A percentile compares a stretch with the other conserved stretches of the same genome.
phyloP scores from a whole-genome alignment of 2,888 invertebrate species.

The Lasiommata megera region DNA sequence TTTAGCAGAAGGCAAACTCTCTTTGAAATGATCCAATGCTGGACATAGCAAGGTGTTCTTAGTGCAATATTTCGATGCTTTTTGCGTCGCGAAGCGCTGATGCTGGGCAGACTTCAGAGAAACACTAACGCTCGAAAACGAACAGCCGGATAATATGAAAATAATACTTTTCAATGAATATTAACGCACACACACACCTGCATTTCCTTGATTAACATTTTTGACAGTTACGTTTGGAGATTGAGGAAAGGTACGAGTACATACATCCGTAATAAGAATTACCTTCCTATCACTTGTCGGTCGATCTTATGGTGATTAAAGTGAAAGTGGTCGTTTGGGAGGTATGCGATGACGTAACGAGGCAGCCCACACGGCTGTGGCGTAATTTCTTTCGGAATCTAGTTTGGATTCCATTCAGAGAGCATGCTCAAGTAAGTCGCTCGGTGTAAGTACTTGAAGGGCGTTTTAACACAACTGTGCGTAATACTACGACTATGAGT shows the following conservation, averaged over 20 bases:
- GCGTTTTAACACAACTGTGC: background rate
- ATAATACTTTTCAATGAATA: no score
- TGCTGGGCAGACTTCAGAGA: no score
- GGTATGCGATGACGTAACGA: slow-evolving; percentile 8
- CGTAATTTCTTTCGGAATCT: background rate
- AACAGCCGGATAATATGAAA: no score
- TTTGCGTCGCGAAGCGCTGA: no score
- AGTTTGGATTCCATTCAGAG: background rate
- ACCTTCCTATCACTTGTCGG: background rate
- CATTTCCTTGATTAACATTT: no score
- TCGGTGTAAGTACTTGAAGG: background rate
- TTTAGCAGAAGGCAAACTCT: background rate
- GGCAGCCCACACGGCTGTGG: background rate
- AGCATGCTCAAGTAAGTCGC: background rate
- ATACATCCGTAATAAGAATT: background rate
- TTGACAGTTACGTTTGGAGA: background rate
- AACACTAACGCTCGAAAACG: no score
- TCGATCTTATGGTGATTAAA: slow-evolving; percentile 2
- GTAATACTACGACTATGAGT: background rate
- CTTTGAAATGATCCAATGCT: no score
- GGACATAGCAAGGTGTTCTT: no score
- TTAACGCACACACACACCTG: no score
- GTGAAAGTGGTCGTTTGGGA: slow-evolving; percentile 6
- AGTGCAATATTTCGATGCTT: no score
- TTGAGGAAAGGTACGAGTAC: background rate